Evolutionary conservation across 2,888 invertebrate species (phyloP).

Genomic region (Heliconius hortense): DNA sequence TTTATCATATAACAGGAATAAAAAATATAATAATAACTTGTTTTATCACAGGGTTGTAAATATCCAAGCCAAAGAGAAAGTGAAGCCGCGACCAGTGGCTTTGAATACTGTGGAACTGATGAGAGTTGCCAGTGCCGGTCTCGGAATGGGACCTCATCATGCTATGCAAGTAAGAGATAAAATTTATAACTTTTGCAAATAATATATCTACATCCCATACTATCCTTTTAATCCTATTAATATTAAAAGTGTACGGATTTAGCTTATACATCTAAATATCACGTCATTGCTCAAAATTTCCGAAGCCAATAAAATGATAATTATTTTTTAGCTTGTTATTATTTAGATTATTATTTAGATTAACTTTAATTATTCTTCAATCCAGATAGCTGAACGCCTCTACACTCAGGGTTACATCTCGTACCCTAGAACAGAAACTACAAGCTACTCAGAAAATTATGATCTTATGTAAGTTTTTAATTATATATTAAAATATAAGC

Average conservation of each 20-base stretch:
- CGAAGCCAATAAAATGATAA: no score
- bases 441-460: conserved; percentile 96
- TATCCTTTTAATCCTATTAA: no score
- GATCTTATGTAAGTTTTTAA: conserved; percentile 82
- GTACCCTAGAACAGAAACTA: conserved; percentile 99
- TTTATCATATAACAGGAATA: no score
- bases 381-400: conserved; percentile 84
- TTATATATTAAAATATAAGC: no score
- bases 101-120: conserved; percentile 98
- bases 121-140: conserved; percentile 93
- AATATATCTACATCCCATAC: not conserved
- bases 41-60: conserved; percentile 76
- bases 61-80: conserved; percentile 91
- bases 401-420: conserved; percentile 99
- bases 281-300: no score
- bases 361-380: not conserved
- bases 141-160: conserved; percentile 96
- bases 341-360: not conserved
- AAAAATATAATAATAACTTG: not conserved
- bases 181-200: not conserved
- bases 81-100: conserved; percentile 93
- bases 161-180: conserved; percentile 86
- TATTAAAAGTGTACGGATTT: no score
- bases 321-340: no score
- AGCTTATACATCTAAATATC: no score